These are phyloP conservation scores for Phaonia tiefii DNA, from an alignment of 2,888 invertebrate genomes.

Conservation along the genomic window DNA sequence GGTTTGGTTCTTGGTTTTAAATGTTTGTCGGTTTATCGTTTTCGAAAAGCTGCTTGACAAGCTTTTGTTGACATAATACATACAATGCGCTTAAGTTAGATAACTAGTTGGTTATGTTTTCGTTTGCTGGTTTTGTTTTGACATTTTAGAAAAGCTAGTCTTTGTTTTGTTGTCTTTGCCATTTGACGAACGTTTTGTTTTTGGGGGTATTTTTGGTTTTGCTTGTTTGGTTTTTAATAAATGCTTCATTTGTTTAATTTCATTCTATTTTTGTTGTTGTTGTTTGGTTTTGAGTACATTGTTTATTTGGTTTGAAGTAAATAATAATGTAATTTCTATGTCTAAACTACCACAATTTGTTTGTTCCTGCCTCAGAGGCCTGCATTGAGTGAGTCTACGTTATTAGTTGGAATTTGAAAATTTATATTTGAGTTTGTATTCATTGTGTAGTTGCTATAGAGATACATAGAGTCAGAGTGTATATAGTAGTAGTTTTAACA, in stretches of 20 bases:
- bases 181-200: slow-evolving; percentile 43
- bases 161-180: slow-evolving; percentile 48
- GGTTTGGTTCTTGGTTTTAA: slow-evolving; percentile 21
- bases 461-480: too few species aligned
- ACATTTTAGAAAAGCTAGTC: slow-evolving; percentile 61
- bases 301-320: slow-evolving; percentile 38
- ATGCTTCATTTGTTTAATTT: slow-evolving; percentile 56
- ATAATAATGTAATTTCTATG: slow-evolving; percentile 16
- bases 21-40: slow-evolving; percentile 15
- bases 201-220: slow-evolving; percentile 11
- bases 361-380: background rate
- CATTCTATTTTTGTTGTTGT: slow-evolving; percentile 30
- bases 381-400: too few species aligned
- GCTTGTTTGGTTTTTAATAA: slow-evolving; percentile 45
- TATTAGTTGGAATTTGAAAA: too few species aligned
- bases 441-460: background rate
- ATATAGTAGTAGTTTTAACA: slow-evolving; percentile 28
- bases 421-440: slow-evolving; percentile 7
- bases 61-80: slow-evolving; percentile 39
- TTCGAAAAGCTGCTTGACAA: slow-evolving; percentile 58
- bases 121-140: slow-evolving; percentile 6
- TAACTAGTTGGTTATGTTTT: slow-evolving; percentile 17
- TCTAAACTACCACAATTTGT: slow-evolving; percentile 52
- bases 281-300: slow-evolving; percentile 14
- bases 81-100: slow-evolving; percentile 16